Evolutionary conservation across 2,113 vertebrate species (phyloP).

Genomic region (Tyrannus savana): DNA sequence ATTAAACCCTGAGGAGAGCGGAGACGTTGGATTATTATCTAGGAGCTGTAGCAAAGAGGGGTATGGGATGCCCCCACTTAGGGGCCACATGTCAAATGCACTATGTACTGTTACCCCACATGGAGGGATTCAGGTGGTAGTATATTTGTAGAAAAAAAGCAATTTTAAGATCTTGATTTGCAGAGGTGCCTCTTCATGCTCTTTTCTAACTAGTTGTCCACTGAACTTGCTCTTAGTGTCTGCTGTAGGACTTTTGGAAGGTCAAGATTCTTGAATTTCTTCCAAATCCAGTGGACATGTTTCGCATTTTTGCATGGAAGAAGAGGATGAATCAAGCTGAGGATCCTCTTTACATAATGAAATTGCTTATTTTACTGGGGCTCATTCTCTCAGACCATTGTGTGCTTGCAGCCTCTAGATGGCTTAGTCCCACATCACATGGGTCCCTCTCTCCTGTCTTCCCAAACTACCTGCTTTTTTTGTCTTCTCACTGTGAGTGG

Average conservation of each 20-base stretch:
- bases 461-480: not conserved
- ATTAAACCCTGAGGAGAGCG: not conserved
- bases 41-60: fast-evolving
- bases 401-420: not conserved
- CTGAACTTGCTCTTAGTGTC: not conserved
- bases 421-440: not conserved
- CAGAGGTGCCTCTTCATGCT: not conserved
- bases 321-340: not conserved
- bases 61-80: not conserved
- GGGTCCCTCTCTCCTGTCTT: not conserved
- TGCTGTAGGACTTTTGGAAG: not conserved
- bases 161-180: not conserved
- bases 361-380: not conserved
- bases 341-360: not conserved
- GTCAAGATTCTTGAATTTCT: not conserved
- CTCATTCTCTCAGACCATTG: not conserved
- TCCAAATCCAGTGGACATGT: not conserved
- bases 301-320: conserved; percentile 15
- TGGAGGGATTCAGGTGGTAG: not conserved
- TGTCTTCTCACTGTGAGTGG: not conserved
- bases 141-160: not conserved
- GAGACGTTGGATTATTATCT: not conserved
- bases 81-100: not conserved
- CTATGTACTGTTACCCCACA: fast-evolving
- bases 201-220: not conserved